Base-by-base conservation (phyloP, 2,888 invertebrate species). In the Eulithis prunata region DNA sequence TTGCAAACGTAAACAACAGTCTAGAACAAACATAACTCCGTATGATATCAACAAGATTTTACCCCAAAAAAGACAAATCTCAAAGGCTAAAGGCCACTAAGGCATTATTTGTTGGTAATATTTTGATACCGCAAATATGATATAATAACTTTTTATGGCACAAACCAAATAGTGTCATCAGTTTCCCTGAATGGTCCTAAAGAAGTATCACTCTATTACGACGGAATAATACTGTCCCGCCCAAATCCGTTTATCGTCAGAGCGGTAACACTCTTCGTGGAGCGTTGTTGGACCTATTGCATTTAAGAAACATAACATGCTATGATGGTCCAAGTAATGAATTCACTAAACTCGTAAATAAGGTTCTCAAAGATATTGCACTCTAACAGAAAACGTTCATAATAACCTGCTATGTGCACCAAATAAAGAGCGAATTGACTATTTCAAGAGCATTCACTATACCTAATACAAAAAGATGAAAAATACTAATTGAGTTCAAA, bases 121-220 rank as follows among this genome's bases (percentile, higher is more conserved):
- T 86, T 89, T 86, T 88, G 85, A 84, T 84, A 80, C 84, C 81
- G 77, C 86, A 85, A 87, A 86, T 83, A 86, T 85, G 84, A 86
- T 82, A 84, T 85, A 85, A 83, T 91, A 89, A 89, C 89, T 87
- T 91, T 91, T 91, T 91, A 91, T 87, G 86, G 81, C 81, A 79
- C 72, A 85, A 88, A 86, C 85, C 88, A 87, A 91, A 90, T 91
- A 88, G 90, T 87, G 82, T 88, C 89, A 85, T 86, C 85, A 87
- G 85, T 87, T 87, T 82, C 80, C 74, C 83, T 83, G 83, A 86
- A 87, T 83, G 85, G 81, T 83, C 87, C 85, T 80, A 81, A 85
- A 84, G 84, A 87, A 88, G 87, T 86, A 86, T 87, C 88, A 87
- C 87, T 87, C 86, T 87, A 88, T 88, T 89, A 87, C 82, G 76